Evolutionary conservation across 2,113 vertebrate genomes (phyloP).

Genomic region (Mus pahari): DNA sequence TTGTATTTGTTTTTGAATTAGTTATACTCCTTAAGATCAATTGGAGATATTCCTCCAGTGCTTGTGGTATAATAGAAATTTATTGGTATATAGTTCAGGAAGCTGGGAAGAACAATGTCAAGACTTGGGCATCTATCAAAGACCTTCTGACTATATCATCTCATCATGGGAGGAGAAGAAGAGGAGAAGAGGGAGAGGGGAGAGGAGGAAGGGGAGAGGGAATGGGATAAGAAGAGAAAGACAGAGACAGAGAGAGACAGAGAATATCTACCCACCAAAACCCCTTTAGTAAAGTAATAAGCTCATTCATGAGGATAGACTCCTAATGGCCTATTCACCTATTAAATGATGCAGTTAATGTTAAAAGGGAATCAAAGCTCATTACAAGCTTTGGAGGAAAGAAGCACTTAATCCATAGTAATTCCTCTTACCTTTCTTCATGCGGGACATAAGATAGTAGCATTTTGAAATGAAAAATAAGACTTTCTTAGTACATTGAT

Average conservation of each 20-base stretch:
- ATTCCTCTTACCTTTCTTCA: background rate
- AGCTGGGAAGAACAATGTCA: background rate
- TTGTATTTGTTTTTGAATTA: background rate
- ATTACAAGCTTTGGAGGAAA: background rate
- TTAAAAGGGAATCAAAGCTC: background rate
- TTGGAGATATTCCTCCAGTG: background rate
- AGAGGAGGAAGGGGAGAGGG: fast-evolving
- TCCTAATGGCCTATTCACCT: background rate
- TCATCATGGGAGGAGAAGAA: background rate
- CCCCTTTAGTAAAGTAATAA: background rate
- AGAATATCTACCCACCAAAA: background rate
- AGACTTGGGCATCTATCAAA: background rate
- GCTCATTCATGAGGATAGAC: background rate
- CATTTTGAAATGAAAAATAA: background rate
- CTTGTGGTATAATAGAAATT: background rate
- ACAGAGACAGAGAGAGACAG: background rate
- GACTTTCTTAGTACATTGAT: background rate
- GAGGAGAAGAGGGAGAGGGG: background rate
- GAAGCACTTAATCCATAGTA: background rate
- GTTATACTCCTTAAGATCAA: background rate
- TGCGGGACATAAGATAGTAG: background rate
- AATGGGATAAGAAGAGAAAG: background rate
- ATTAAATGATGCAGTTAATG: background rate
- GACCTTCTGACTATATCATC: background rate
- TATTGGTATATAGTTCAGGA: background rate